Base-by-base conservation (phyloP, 2,888 invertebrate genomes). In the Dynastes tityus region DNA sequence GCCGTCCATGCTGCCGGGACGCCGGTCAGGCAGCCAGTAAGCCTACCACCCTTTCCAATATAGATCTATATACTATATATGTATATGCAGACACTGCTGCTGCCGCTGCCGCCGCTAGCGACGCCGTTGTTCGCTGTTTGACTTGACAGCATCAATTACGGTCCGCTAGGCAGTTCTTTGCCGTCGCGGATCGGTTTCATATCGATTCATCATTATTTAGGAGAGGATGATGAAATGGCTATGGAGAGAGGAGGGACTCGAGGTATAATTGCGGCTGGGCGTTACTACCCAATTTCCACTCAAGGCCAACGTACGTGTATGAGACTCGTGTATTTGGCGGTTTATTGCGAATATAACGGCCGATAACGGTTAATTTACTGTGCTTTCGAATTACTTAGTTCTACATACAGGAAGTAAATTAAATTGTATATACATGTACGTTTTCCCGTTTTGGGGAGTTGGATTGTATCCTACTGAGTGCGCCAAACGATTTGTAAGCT, bases 81-180 rank as follows among this genome's bases (percentile, higher is more conserved):
- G 45, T 45, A 45, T 45, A 45, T 11, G 45, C 8, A 45, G 6
- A 45, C 53, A n/a, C 16, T 13, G 51, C 51, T n/a, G 13, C 13
- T 51, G 51, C n/a, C 1, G 51, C 9, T 13, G 53, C 9, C 61
- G 61, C 29, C 27, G 40, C 45, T 8, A 67, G n/a, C 22, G 40
- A n/a, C 65, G 65, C 22, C 65, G 40, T 67, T 40, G 9, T 22
- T 55, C 71, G 37, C 22, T 71, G 40, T 71, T 71, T 71, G 71
- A 71, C 71, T 71, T 71, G 71, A 71, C 71, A 71, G 71, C 71
- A 71, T 71, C 71, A 58, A 71, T 71, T 71, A 71, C 55, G 55
- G 71, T 13, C 71, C 55, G 29, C 32, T 37, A 37, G 37, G 32
- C 65, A 32, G 55, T 71, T 58, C 53, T 58, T 55, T 58, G 70